Evolutionary conservation across 2,113 vertebrate species (phyloP), one percentile per base, ranked within the genome.

Genomic region (Apteryx owenii): DNA sequence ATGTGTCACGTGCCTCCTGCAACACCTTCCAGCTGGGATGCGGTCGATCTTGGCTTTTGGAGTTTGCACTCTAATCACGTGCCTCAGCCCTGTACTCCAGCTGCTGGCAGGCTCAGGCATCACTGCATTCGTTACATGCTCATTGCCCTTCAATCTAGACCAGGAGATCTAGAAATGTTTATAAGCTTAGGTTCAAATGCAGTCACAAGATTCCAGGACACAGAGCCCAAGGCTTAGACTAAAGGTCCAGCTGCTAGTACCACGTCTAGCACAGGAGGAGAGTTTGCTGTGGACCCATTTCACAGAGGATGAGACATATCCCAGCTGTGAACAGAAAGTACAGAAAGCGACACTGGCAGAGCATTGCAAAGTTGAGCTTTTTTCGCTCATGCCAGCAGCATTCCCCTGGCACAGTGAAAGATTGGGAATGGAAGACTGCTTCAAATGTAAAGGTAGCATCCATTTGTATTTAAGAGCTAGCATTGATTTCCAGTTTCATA

Each of bases 401-500:
- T 80, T 75, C 26, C 53, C 71, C 46, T 81, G 31, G 48, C 79
- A 56, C 3, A 0, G 25, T 76, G 51, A 90, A 81, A 93, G 65
- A 66, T 0, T 80, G 46, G 62, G 61, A 93, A 81, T 86, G 80
- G 85, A 94, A 48, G 77, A 66, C 70, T 75, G 89, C 60, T 88
- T 96, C 79, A 85, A 40, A 93, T 21, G 12, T 81, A 94, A 88
- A 85, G 42, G 80, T 58, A 88, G 36, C 85, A 81, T 82, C 77
- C 70, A 85, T 96, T 94, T 92, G 89, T 96, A 92, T 92, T 95
- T 96, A 97, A 94, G 65, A 93, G 90, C 81, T 87, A 85, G 26
- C 70, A 96, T 95, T 96, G 95, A 97, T 96, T 94, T 97, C 95
- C 95, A 96, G 92, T 97, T 95, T 96, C 81, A 69, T 96, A 96